Percentiles rank a stretch among this genome's conserved stretches.
Conservation (phyloP, 2,113 vertebrate genomes). For the Nothoprocta pentlandii region DNA sequence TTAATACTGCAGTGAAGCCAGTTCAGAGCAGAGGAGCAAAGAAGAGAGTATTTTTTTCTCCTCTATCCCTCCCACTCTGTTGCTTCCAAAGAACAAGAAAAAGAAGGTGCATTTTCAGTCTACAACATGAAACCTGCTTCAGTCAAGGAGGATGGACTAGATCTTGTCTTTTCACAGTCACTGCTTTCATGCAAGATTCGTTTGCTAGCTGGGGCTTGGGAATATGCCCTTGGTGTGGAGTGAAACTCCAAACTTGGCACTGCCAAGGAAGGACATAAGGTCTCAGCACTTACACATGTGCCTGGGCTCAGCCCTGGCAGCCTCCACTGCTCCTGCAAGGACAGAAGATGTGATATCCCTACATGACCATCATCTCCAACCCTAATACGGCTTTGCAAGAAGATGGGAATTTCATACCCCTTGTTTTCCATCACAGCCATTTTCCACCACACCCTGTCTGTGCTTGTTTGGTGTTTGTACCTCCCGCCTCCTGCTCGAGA, state of each 20-base stretch:
- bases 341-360: not conserved
- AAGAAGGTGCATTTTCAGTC: not conserved
- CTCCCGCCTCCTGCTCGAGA: not conserved
- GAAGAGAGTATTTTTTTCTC: not conserved
- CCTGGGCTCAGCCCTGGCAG: not conserved
- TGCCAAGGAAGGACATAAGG: not conserved
- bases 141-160: accelerated
- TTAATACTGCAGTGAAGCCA: not conserved
- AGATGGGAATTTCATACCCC: not conserved
- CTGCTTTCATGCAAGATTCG: not conserved
- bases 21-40: not conserved
- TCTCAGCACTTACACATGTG: accelerated
- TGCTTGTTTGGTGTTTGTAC: not conserved
- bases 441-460: not conserved
- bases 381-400: not conserved
- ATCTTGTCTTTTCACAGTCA: not conserved
- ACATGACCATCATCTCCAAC: not conserved
- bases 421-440: not conserved
- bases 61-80: not conserved
- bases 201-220: not conserved
- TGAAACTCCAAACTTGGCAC: not conserved
- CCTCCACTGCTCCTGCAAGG: not conserved
- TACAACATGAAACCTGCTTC: not conserved
- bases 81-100: not conserved
- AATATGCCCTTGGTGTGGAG: not conserved